Percentiles rank a stretch among this genome's conserved stretches.
Evolutionary conservation across 2,888 invertebrate genomes (phyloP).

Genomic region (Stenodema calcarata): DNA sequence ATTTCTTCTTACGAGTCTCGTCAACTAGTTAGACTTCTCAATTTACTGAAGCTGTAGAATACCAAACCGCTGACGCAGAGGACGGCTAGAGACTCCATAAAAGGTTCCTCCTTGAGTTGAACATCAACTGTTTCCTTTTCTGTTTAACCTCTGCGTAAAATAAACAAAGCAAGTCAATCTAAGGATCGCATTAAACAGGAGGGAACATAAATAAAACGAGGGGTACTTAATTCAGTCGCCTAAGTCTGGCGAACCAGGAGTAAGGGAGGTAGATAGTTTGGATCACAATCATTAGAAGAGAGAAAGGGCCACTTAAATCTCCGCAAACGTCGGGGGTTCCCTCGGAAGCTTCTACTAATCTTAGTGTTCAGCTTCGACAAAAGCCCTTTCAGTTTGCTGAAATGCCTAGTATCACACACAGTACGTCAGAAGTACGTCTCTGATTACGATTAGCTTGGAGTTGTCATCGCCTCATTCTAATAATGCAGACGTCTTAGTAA

Average conservation of each 20-base stretch:
- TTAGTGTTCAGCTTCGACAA: neutral
- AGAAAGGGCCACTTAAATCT: conserved; percentile 18
- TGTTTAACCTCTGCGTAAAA: neutral
- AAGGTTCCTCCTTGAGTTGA: no score
- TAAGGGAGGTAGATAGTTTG: neutral
- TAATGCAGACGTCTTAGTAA: no score
- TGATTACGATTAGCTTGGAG: no score
- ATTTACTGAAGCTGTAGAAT: no score
- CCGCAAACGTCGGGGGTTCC: neutral
- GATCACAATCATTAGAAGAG: neutral
- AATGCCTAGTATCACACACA: neutral
- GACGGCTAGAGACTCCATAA: no score
- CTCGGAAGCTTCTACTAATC: neutral
- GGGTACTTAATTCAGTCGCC: neutral
- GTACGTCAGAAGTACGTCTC: no score
- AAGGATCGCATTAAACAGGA: neutral
- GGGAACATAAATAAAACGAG: neutral
- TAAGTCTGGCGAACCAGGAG: neutral
- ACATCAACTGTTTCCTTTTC: neutral
- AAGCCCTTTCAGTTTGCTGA: neutral
- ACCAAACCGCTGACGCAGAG: no score
- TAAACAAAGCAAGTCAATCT: neutral
- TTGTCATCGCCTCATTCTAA: no score
- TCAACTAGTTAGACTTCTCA: no score
- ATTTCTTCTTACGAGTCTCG: no score